phyloP scores from a whole-genome alignment of 2,888 invertebrate genomes.

The Leucophenga montana region DNA sequence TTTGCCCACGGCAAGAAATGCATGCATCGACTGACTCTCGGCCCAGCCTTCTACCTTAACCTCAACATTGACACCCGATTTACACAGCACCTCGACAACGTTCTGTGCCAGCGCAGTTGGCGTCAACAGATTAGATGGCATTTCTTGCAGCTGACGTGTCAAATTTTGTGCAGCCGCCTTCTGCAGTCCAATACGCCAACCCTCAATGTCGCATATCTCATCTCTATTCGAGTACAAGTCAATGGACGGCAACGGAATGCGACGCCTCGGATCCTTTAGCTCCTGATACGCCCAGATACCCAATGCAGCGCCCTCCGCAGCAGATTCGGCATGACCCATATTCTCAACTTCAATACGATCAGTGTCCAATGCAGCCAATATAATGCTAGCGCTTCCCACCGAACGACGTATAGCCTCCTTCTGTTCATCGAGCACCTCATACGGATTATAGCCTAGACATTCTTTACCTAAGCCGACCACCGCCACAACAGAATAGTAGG shows the following conservation, averaged over 20 bases:
- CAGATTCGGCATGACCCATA: constrained; percentile 82
- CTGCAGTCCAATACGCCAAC: constrained; percentile 81
- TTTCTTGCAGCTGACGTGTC: constrained; percentile 83
- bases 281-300: constrained; percentile 81
- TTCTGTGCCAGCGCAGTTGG: constrained; percentile 85
- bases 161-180: constrained; percentile 87
- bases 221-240: constrained; percentile 75
- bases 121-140: constrained; percentile 84
- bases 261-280: constrained; percentile 50
- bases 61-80: constrained; percentile 68
- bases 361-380: constrained; percentile 75
- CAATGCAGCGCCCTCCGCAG: constrained; percentile 83
- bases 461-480: constrained; percentile 83
- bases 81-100: constrained; percentile 72
- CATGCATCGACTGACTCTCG: constrained; percentile 83
- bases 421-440: constrained; percentile 82
- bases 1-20: constrained; percentile 83
- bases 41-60: constrained; percentile 78
- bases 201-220: constrained; percentile 79
- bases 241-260: constrained; percentile 54
- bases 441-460: constrained; percentile 78
- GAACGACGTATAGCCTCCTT: constrained; percentile 83
- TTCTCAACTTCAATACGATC: constrained; percentile 81
- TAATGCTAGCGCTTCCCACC: constrained; percentile 76
- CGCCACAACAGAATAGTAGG: constrained; percentile 77